Percentiles rank a stretch among this genome's conserved stretches.
These are phyloP conservation scores for Perizoma affinitatum DNA, from an alignment of 2,888 invertebrate genomes.

Conservation along the genomic window DNA sequence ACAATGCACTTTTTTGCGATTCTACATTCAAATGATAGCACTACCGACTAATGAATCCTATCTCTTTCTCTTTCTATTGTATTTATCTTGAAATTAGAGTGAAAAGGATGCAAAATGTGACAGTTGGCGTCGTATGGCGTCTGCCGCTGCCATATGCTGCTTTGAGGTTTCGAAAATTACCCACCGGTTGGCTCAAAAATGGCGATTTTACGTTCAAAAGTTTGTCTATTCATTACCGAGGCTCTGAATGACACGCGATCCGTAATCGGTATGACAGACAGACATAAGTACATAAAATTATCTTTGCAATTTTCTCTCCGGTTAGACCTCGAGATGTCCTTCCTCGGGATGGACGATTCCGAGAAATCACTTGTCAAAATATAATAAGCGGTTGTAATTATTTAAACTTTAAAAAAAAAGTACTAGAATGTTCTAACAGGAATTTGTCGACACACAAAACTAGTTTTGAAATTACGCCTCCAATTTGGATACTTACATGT, in stretches of 20 bases:
- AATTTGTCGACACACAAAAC: no score
- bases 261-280: slow-evolving; percentile 49
- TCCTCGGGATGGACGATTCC: slow-evolving; percentile 1
- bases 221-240: slow-evolving; percentile 71
- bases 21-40: slow-evolving; percentile 76
- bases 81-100: slow-evolving; percentile 28
- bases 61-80: slow-evolving; percentile 53
- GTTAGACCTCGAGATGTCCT: slow-evolving; percentile 10
- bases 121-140: slow-evolving; percentile 80
- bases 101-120: slow-evolving; percentile 62
- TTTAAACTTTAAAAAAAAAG: slow-evolving; percentile 8
- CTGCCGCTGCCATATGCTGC: slow-evolving; percentile 80
- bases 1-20: slow-evolving; percentile 78
- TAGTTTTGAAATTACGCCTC: no score
- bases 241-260: slow-evolving; percentile 49
- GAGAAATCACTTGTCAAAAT: slow-evolving; percentile 14
- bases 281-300: slow-evolving; percentile 10
- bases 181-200: slow-evolving; percentile 63
- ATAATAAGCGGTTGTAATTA: not conserved
- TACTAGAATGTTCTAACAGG: no score
- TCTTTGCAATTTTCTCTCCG: slow-evolving; percentile 28
- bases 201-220: slow-evolving; percentile 59
- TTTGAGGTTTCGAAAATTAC: slow-evolving; percentile 82
- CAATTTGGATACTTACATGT: no score
- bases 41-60: slow-evolving; percentile 77